A percentile compares a stretch with the other conserved stretches of the same genome.
Evolutionary conservation across 2,797 vertebrate species (phyloP).

Genomic region (Xenops minutus): DNA sequence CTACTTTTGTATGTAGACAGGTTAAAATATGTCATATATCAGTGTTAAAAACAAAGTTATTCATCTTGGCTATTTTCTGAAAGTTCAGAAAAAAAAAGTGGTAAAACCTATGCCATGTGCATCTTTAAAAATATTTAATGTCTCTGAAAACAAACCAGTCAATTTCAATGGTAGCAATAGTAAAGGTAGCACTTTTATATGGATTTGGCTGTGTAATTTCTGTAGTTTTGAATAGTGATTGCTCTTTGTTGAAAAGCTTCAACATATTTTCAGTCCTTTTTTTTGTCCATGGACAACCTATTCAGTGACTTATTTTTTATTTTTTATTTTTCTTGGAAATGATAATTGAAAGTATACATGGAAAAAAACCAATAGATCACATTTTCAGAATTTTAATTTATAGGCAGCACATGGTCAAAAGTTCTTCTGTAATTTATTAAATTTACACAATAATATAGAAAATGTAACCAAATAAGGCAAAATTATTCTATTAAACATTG

Average conservation of each 20-base stretch:
- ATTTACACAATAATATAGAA: background rate
- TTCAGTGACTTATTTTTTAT: background rate
- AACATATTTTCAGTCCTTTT: conserved; percentile 15
- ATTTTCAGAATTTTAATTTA: background rate
- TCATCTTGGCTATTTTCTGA: conserved; percentile 72
- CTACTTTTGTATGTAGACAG: conserved; percentile 75
- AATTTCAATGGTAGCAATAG: background rate
- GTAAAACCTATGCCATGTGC: conserved; percentile 48
- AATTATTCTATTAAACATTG: background rate
- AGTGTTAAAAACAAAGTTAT: conserved; percentile 76
- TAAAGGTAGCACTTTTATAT: background rate
- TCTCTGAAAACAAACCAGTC: conserved; percentile 25
- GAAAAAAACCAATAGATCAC: background rate
- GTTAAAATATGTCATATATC: conserved; percentile 78
- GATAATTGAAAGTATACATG: background rate
- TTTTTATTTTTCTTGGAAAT: conserved; percentile 4
- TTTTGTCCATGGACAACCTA: background rate
- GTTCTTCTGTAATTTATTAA: background rate
- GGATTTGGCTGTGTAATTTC: background rate
- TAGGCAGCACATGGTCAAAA: background rate
- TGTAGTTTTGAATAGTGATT: background rate
- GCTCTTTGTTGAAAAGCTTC: background rate
- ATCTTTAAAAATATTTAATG: conserved; percentile 51
- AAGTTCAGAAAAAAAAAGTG: conserved; percentile 56
- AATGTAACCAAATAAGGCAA: background rate